phyloP scores from a whole-genome alignment of 2,113 vertebrate genomes.

The Heliornis fulica region DNA sequence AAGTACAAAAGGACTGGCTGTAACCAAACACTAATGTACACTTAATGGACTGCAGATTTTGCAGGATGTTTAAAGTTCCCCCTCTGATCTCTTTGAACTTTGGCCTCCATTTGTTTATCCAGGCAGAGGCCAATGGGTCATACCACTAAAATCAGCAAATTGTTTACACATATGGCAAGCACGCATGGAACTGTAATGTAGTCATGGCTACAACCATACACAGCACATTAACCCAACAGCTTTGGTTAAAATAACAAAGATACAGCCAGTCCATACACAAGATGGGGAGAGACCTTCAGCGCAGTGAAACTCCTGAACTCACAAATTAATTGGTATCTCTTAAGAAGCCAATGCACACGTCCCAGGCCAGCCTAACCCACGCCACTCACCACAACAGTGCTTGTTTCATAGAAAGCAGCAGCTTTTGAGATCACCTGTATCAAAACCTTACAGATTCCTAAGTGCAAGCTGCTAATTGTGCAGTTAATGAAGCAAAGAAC shows the following conservation, averaged over 20 bases:
- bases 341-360: neutral
- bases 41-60: constrained; percentile 41
- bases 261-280: neutral
- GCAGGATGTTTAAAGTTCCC: constrained; percentile 47
- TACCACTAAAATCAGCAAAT: constrained; percentile 48
- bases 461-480: neutral
- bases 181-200: neutral
- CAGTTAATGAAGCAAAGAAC: neutral
- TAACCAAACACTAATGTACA: constrained; percentile 39
- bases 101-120: constrained; percentile 70
- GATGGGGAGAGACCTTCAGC: neutral
- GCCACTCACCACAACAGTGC: neutral
- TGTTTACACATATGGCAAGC: constrained; percentile 63
- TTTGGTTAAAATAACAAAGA: neutral
- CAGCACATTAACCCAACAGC: constrained; percentile 18
- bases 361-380: neutral
- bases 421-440: neutral
- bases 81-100: constrained; percentile 71
- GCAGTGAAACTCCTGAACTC: neutral
- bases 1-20: constrained; percentile 8
- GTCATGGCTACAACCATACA: neutral
- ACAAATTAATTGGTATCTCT: neutral
- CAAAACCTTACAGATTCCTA: neutral
- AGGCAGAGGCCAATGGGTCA: constrained; percentile 37
- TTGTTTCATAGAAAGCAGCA: neutral